Evolutionary conservation across 35 echinoderm and acorn worm species (phyloP), one percentile per base, ranked within the genome.

Genomic region (Patiria miniata): DNA sequence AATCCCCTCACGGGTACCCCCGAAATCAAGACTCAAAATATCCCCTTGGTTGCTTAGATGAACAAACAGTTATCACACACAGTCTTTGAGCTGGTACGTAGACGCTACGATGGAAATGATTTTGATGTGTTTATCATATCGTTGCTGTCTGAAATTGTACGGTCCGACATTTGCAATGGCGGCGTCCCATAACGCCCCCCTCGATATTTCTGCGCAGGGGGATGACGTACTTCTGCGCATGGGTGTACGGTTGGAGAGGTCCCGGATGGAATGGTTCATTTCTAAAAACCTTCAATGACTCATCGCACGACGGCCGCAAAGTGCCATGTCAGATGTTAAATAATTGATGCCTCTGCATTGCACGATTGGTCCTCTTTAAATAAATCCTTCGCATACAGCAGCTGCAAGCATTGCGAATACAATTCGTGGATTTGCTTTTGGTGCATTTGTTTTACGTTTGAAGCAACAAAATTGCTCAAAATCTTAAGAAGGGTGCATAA

Each of bases 161-260:
- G 17, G 23, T 60, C 82, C 82, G 39, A 37, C 82, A 84, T 84
- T 84, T 84, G 82, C 82, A 84, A 84, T 84, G 82, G 82, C 39
- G 80, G 52, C 51, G 82, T 58, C 22, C 34, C 44, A 37, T 84
- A 53, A 36, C 53, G 57, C 82, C 51, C 82, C 82, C 82, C 82
- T 61, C 57, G 51, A 73, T n/a, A n/a, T 73, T 73, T 73, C 65
- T 58, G 51, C 53, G 80, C 29, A 84, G 33, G 57, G 18, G 52
- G 30, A 18, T 58, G 82, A 84, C 82, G 82, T 84, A 84, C 53
- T 84, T 58, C 82, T 84, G 82, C 82, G 80, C 80, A 83, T 80
- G 65, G 65, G 65, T 73, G 65, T 73, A 73, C 65, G 29, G 65
- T 26, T 73, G 26, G 65, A 32, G 65, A 73, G 34, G 34, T 28